Base-by-base conservation (phyloP, 2,888 invertebrate genomes). In the Epicampocera succincta region DNA sequence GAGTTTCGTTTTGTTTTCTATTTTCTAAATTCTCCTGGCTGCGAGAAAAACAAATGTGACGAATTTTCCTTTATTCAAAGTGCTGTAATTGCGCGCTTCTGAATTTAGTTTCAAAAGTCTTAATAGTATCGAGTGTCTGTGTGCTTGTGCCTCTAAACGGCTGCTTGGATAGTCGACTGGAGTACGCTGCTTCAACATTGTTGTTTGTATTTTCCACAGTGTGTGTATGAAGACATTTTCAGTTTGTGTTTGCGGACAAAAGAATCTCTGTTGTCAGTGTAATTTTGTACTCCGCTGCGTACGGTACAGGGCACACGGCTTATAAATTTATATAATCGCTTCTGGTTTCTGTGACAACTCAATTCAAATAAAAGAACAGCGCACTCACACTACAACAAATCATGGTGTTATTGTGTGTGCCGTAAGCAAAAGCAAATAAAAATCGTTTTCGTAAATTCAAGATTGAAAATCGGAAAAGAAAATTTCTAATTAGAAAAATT, bases 211-310 rank as follows among this genome's bases (percentile, higher is more conserved):
- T 75, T 65, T 78, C 13, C 52, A 15, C 29, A 58, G 65, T 60
- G 60, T 83, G 79, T 80, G 65, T 76, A 84, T 83, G 73, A 84
- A 84, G 83, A 82, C 83, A 84, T 83, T 84, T 80, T 79, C 80
- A 84, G 82, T 85, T 80, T 81, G 83, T 83, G 83, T 84, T 84
- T 83, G 82, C 83, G 75, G 83, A 85, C 85, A 85, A 85, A 85
- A 85, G 86, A 85, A 84, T 86, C 85, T 86, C 84, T 85, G 88
- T 88, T 89, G 89, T 90, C 90, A 91, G 90, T 90, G 90, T 91
- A 89, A 88, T 90, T 89, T 90, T 88, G 90, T 89, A 87, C 89
- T 89, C 89, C 90, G 90, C 89, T 89, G 88, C 87, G 89, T 87
- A 87, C 89, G 88, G 91, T 89, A 90, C 86, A 83, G 69, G 86